phyloP scores from a whole-genome alignment of 1,140 invertebrate genomes.

The Drosophila navojoa region DNA sequence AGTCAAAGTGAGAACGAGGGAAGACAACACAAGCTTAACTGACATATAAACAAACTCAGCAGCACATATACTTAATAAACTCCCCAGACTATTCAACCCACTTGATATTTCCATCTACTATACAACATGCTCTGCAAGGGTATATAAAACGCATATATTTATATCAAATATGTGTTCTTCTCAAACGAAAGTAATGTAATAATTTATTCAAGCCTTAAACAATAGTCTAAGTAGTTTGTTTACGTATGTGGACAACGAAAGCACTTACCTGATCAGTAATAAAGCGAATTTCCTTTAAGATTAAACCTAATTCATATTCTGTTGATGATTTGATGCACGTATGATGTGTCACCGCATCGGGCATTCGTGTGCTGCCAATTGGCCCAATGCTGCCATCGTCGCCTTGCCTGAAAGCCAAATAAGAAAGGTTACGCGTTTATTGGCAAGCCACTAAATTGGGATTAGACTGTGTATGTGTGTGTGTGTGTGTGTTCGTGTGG shows the following conservation, averaged over 20 bases:
- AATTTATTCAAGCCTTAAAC: conserved; percentile 7
- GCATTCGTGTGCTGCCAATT: conserved; percentile 85
- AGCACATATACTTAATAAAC: too few species aligned
- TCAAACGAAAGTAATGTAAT: conserved; percentile 8
- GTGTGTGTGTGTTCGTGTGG: not conserved
- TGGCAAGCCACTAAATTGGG: conserved; percentile 30
- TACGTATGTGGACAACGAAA: conserved; percentile 17
- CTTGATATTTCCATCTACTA: not conserved
- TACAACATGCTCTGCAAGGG: not conserved
- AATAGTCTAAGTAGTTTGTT: not conserved
- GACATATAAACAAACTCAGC: too few species aligned
- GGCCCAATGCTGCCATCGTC: conserved; percentile 84
- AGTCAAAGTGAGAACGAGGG: too few species aligned
- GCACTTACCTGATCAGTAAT: conserved; percentile 88
- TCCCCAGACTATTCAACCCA: too few species aligned
- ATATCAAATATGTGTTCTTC: too few species aligned
- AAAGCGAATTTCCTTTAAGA: conserved; percentile 96
- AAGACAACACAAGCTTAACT: too few species aligned
- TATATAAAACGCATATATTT: not conserved
- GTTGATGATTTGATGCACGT: conserved; percentile 89
- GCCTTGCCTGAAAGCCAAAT: conserved; percentile 72
- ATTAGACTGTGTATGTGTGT: conserved; percentile 19
- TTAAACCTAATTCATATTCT: conserved; percentile 95
- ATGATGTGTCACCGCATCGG: conserved; percentile 86
- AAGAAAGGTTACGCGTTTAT: conserved; percentile 16